Evolutionary conservation across 2,113 vertebrate genomes (phyloP).

Genomic region (Recurvirostra avosetta): DNA sequence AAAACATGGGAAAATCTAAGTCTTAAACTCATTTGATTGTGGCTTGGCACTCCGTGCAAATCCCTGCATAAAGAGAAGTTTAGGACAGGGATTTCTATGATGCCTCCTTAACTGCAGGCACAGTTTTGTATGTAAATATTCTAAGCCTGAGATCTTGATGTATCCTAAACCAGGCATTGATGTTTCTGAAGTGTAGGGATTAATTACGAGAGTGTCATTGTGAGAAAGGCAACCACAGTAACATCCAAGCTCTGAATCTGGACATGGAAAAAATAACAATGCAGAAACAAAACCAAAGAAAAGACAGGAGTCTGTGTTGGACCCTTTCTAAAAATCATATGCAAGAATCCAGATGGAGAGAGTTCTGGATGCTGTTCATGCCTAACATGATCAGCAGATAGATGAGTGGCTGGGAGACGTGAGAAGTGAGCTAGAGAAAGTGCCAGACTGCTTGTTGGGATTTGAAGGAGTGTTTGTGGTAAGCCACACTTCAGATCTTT

Average conservation of each 20-base stretch:
- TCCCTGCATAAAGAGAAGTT: not conserved
- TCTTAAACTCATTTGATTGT: slow-evolving; percentile 40
- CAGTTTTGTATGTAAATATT: not conserved
- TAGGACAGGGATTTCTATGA: not conserved
- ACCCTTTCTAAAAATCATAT: slow-evolving; percentile 62
- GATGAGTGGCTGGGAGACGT: slow-evolving; percentile 47
- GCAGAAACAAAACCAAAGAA: slow-evolving; percentile 47
- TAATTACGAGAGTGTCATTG: slow-evolving; percentile 4
- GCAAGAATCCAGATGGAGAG: slow-evolving; percentile 36
- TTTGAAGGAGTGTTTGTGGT: slow-evolving; percentile 58
- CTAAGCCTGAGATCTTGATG: not conserved
- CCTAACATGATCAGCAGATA: slow-evolving; percentile 51
- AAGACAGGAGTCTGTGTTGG: slow-evolving; percentile 24
- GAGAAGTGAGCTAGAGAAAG: slow-evolving; percentile 2
- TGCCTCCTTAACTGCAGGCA: not conserved
- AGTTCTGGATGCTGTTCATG: slow-evolving; percentile 27
- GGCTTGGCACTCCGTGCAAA: slow-evolving; percentile 21
- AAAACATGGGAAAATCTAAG: slow-evolving; percentile 61
- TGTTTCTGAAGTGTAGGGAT: not conserved
- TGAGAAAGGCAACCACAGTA: slow-evolving; percentile 13
- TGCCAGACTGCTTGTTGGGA: slow-evolving; percentile 34
- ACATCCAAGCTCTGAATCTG: slow-evolving; percentile 1
- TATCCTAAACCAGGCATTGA: not conserved
- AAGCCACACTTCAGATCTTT: slow-evolving; percentile 28
- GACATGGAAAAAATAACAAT: slow-evolving; percentile 46